Evolutionary conservation across 2,888 invertebrate species (phyloP).

Genomic region (Volucella inanis): DNA sequence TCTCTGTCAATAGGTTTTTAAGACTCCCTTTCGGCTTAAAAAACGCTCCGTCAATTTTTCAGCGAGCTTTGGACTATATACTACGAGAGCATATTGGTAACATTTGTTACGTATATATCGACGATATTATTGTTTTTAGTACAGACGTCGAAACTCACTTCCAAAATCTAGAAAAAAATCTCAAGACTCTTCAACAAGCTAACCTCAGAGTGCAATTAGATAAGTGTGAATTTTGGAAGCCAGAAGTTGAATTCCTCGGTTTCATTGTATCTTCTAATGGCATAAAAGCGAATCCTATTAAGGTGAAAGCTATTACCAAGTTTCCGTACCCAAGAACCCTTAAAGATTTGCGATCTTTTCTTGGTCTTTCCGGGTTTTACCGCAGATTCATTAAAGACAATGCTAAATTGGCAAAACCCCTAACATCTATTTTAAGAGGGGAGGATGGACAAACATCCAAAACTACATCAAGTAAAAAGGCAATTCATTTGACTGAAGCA

Average conservation of each 20-base stretch:
- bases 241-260: too few species aligned
- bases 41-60: conserved; percentile 50
- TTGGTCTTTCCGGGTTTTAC: too few species aligned
- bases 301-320: too few species aligned
- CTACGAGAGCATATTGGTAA: conserved; percentile 31
- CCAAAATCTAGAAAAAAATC: conserved; percentile 45
- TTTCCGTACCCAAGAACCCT: too few species aligned
- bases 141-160: conserved; percentile 25
- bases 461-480: conserved; percentile 21
- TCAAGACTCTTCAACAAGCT: conserved; percentile 27
- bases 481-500: too few species aligned
- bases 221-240: conserved; percentile 57
- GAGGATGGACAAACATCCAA: background rate
- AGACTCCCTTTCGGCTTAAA: conserved; percentile 51
- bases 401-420: too few species aligned
- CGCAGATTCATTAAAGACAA: background rate
- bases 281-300: too few species aligned
- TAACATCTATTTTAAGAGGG: too few species aligned
- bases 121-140: too few species aligned
- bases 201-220: conserved; percentile 55
- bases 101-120: too few species aligned
- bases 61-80: conserved; percentile 27
- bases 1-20: conserved; percentile 48
- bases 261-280: too few species aligned
- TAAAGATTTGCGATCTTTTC: too few species aligned